Conservation (phyloP, 2,888 invertebrate genomes). For the Eilema caniola region DNA sequence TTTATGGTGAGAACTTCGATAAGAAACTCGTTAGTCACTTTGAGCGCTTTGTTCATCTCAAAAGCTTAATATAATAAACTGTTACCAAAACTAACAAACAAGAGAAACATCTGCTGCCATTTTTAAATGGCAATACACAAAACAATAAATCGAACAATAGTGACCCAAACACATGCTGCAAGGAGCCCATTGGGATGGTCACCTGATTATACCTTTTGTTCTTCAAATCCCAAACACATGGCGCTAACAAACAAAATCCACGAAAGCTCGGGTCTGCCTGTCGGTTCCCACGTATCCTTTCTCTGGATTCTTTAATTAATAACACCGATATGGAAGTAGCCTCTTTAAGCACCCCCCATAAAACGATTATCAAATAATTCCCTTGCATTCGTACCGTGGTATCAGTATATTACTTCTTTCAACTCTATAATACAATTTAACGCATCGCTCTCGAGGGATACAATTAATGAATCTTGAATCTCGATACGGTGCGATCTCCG, state of each 20-base stretch:
- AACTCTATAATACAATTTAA: conserved; percentile 77
- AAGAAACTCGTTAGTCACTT: conserved; percentile 52
- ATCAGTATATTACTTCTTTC: conserved; percentile 72
- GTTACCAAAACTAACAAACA: conserved; percentile 64
- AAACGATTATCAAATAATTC: conserved; percentile 84
- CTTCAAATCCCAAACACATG: conserved; percentile 75
- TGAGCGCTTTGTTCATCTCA: conserved; percentile 52
- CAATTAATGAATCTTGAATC: conserved; percentile 63
- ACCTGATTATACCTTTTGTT: conserved; percentile 78
- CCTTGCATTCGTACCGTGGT: conserved; percentile 68
- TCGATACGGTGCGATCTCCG: conserved; percentile 61
- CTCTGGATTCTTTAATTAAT: conserved; percentile 78
- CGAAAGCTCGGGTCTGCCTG: conserved; percentile 55
- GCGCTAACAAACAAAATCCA: conserved; percentile 62
- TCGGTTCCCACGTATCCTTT: conserved; percentile 82
- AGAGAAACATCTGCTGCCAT: conserved; percentile 74
- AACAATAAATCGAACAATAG: conserved; percentile 71
- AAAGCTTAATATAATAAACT: conserved; percentile 54
- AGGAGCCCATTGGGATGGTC: conserved; percentile 55
- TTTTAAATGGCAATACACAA: conserved; percentile 56
- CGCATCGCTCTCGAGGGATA: conserved; percentile 68
- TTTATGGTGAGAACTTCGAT: conserved; percentile 43
- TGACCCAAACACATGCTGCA: conserved; percentile 70
- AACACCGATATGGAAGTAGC: conserved; percentile 81
- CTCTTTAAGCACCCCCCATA: conserved; percentile 79